Evolutionary conservation across 2,888 invertebrate species (phyloP).

Genomic region (Dryobotodes eremita): DNA sequence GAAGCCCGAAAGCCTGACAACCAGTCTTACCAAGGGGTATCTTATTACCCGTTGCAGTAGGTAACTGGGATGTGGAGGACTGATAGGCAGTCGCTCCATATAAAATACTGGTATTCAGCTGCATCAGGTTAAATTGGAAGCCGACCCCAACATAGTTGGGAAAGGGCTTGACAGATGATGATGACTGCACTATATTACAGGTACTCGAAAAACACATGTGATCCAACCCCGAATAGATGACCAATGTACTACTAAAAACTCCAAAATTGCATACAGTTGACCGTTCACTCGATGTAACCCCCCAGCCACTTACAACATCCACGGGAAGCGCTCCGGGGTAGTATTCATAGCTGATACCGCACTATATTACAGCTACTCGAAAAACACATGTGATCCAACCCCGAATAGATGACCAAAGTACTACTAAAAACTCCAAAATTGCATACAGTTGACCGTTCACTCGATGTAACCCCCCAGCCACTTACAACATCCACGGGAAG

Average conservation of each 20-base stretch:
- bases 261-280: constrained; percentile 25
- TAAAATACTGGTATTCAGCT: too few species aligned
- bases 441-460: constrained; percentile 27
- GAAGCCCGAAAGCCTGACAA: too few species aligned
- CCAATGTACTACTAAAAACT: constrained; percentile 12
- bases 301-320: constrained; percentile 22
- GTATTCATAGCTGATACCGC: constrained; percentile 39
- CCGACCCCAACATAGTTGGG: too few species aligned
- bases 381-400: constrained; percentile 33
- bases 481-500: constrained; percentile 28
- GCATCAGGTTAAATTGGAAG: too few species aligned
- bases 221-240: not conserved
- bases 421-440: constrained; percentile 24
- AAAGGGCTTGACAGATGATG: too few species aligned
- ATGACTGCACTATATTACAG: constrained; percentile 6
- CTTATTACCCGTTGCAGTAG: too few species aligned
- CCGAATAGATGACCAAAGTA: not conserved
- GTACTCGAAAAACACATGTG: constrained; percentile 34
- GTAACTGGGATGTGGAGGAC: too few species aligned
- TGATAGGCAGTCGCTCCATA: too few species aligned
- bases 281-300: constrained; percentile 17
- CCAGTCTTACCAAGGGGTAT: too few species aligned
- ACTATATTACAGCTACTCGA: constrained; percentile 22
- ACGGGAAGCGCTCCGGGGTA: constrained; percentile 20
- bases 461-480: constrained; percentile 8